Percentiles rank a stretch among this genome's conserved stretches.
phyloP scores from a whole-genome alignment of 2,113 vertebrate genomes.

The Cheilinus undulatus region DNA sequence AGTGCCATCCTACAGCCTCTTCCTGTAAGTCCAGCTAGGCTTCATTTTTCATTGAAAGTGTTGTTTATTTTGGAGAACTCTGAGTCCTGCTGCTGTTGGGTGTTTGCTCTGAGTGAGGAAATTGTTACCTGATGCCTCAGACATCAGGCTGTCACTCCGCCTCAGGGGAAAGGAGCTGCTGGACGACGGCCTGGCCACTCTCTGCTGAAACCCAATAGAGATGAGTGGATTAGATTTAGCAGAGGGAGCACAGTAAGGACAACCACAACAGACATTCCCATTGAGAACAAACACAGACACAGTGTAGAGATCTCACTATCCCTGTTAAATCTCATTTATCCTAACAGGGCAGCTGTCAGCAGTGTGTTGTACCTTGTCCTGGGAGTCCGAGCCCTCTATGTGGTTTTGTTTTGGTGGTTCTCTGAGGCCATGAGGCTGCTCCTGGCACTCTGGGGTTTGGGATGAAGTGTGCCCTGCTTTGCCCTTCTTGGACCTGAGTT shows the following conservation, averaged over 20 bases:
- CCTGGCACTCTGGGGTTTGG: slow-evolving; percentile 40
- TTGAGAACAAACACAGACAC: neutral
- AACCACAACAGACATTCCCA: slow-evolving; percentile 14
- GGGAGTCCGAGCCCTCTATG: slow-evolving; percentile 48
- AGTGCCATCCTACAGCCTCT: slow-evolving; percentile 12
- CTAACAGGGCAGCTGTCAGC: neutral
- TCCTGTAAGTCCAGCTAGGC: neutral
- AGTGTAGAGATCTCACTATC: neutral
- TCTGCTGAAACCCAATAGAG: slow-evolving; percentile 80
- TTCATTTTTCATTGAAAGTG: neutral
- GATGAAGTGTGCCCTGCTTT: slow-evolving; percentile 40
- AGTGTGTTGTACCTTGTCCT: slow-evolving; percentile 58
- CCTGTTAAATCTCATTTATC: neutral
- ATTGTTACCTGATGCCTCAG: slow-evolving; percentile 91
- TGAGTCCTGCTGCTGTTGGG: neutral
- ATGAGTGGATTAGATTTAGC: slow-evolving; percentile 33
- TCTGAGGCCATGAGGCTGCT: slow-evolving; percentile 27
- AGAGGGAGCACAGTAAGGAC: slow-evolving; percentile 2
- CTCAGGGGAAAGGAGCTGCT: slow-evolving; percentile 84
- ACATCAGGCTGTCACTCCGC: slow-evolving; percentile 86
- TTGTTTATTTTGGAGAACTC: too few species aligned
- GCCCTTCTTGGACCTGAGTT: slow-evolving; percentile 85
- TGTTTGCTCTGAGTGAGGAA: slow-evolving; percentile 34
- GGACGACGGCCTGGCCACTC: slow-evolving; percentile 66
- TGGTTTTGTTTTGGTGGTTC: slow-evolving; percentile 32